phyloP scores from a whole-genome alignment of 2,888 invertebrate genomes.

The Zhuqinia jingwanae region DNA sequence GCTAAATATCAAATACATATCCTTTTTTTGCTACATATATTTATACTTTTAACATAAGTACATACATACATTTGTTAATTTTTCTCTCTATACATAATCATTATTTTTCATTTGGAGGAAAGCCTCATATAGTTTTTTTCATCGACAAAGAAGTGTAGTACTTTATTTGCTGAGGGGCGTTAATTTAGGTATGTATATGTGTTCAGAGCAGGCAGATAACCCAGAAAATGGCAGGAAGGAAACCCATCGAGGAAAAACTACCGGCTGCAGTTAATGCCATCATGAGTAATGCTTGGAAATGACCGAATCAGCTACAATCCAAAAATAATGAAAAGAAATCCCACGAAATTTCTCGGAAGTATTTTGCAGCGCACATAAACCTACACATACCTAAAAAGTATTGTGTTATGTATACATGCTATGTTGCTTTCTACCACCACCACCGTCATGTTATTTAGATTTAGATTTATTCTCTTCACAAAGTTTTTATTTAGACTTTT shows the following conservation, averaged over 20 bases:
- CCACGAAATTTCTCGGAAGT: background rate
- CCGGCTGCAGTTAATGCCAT: background rate
- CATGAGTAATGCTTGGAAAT: background rate
- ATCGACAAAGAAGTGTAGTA: background rate
- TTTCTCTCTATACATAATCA: background rate
- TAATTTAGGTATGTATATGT: background rate
- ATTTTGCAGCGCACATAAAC: background rate
- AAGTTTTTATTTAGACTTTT: too few species aligned
- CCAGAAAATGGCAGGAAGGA: background rate
- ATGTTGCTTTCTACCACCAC: too few species aligned
- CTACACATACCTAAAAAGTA: too few species aligned
- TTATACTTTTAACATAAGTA: too few species aligned
- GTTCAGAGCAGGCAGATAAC: conserved; percentile 11
- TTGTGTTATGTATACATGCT: too few species aligned
- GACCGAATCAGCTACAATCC: background rate
- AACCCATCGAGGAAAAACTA: background rate
- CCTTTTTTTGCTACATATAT: too few species aligned
- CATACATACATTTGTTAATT: too few species aligned
- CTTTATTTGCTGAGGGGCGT: conserved; percentile 9
- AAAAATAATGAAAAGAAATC: conserved; percentile 1
- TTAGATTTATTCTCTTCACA: background rate
- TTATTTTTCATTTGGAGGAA: background rate
- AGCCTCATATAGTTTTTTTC: background rate
- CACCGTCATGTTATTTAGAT: background rate
- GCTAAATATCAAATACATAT: too few species aligned